A percentile compares a stretch with the other conserved stretches of the same genome.
Conservation (phyloP, 2,888 invertebrate species). For the Andricus curvator region DNA sequence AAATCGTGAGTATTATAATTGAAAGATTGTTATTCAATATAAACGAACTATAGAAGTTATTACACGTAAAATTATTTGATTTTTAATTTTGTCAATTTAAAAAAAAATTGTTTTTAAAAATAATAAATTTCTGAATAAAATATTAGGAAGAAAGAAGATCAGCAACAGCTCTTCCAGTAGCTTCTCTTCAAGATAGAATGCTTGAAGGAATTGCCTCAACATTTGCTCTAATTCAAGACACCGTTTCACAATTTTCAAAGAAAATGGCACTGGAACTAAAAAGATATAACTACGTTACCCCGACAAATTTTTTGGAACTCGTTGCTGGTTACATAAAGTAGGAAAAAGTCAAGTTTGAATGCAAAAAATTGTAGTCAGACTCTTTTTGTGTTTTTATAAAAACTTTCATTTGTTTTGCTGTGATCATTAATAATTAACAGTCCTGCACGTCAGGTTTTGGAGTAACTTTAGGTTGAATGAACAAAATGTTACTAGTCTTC, state of each 20-base stretch:
- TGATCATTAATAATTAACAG: background rate
- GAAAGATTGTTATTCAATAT: background rate
- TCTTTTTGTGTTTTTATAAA: too few relatives aligned
- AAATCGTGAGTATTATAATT: conserved; percentile 75
- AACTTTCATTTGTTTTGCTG: background rate
- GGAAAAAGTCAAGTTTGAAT: conserved; percentile 64
- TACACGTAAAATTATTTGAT: too few relatives aligned
- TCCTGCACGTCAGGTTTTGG: too few relatives aligned
- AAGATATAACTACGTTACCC: conserved; percentile 92
- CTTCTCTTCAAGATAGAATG: conserved; percentile 80
- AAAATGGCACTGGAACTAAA: conserved; percentile 89
- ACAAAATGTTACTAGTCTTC: too few relatives aligned
- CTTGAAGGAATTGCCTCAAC: conserved; percentile 85
- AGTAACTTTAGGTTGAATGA: too few relatives aligned
- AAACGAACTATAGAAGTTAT: background rate
- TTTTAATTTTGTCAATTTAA: too few relatives aligned
- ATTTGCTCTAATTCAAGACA: conserved; percentile 90
- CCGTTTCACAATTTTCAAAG: conserved; percentile 86
- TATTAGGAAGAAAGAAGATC: conserved; percentile 37
- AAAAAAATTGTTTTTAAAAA: too few relatives aligned
- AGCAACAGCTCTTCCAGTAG: conserved; percentile 2
- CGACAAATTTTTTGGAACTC: conserved; percentile 92
- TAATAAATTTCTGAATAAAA: background rate
- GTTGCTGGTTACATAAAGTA: conserved; percentile 91
- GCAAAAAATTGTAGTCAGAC: background rate